phyloP scores from a whole-genome alignment of 2,888 invertebrate species.

The Dolomedes plantarius region DNA sequence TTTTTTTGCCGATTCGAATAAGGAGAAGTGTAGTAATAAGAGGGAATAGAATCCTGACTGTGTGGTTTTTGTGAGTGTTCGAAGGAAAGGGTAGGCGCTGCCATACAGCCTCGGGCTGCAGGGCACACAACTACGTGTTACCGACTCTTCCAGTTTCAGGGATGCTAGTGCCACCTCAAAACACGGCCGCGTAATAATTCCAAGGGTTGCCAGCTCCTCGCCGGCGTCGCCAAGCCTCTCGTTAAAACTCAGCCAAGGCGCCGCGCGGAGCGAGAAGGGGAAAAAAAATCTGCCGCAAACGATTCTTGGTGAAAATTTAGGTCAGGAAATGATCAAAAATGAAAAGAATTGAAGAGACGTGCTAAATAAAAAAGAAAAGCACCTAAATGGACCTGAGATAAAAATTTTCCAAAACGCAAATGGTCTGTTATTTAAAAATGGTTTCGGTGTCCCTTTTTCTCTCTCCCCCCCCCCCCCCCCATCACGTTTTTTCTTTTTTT shows the following conservation, averaged over 20 bases:
- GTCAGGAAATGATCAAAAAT: constrained; percentile 40
- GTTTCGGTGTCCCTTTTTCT: not conserved
- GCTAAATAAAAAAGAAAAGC: constrained; percentile 29
- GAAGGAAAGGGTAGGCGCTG: constrained; percentile 44
- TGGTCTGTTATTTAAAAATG: constrained; percentile 6
- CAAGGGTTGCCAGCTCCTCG: constrained; percentile 37
- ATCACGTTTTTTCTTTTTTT: not conserved
- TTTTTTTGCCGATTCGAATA: constrained; percentile 11
- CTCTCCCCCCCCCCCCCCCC: too few relatives aligned
- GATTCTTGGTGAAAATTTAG: constrained; percentile 45
- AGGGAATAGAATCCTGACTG: constrained; percentile 50
- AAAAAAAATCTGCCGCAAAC: constrained; percentile 8
- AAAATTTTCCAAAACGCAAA: constrained; percentile 5
- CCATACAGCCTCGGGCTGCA: constrained; percentile 66
- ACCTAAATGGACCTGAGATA: not conserved
- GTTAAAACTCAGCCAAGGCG: constrained; percentile 61
- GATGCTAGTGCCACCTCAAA: constrained; percentile 68
- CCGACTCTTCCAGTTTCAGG: constrained; percentile 64
- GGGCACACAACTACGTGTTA: constrained; percentile 59
- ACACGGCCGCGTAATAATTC: constrained; percentile 62
- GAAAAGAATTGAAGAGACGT: constrained; percentile 15
- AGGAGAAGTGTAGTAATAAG: constrained; percentile 25
- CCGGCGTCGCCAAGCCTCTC: constrained; percentile 58
- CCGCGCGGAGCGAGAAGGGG: constrained; percentile 7
- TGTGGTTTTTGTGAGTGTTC: constrained; percentile 61